Base-by-base conservation (phyloP, 2,888 invertebrate genomes). In the Tipula lateralis region DNA sequence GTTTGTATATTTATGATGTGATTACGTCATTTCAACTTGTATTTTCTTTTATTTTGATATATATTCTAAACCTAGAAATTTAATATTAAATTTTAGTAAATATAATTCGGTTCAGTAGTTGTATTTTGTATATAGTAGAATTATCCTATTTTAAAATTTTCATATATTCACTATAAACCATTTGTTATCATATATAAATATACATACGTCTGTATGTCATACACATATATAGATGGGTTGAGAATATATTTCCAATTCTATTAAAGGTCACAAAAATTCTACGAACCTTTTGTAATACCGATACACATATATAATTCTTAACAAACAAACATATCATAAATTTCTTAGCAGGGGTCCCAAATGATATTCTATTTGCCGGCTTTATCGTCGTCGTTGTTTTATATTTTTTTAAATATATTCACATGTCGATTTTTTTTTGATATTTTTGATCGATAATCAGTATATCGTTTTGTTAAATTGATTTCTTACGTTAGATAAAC, bases 321-420 rank as follows among this genome's bases (percentile, higher is more conserved):
- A 66, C 9, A 66, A 66, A 66, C 66, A 66, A 66, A 66, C 66
- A 66, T 19, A 66, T 66, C 66, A 66, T 66, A 66, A 66, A 66
- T 9, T 9, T 66, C 66, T 66, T 66, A 24, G 66, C 66, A 66
- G 66, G 66, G 66, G 66, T 66, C 66, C 66, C 24, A 66, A 66
- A 66, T 24, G 24, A 7, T 66, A 9, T 66, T 66, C 66, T 66
- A 66, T 66, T 66, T 66, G 66, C 66, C 66, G 66, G 66, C 66
- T 66, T 24, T 9, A 66, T 66, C 19, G 7, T 66, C 9, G 66
- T 66, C 24, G 66, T 66, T 24, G 24, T 66, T 66, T 66, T 66
- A 24, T 66, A 9, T 50, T 5, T 19, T 66, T 24, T 24, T 3
- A 66, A 66, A 66, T 24, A n/a, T n/a, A 66, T 66, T 66, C 66